These are phyloP conservation scores for Stegodyphus mimosarum DNA, from an alignment of 1,140 invertebrate genomes.

Conservation along the genomic window DNA sequence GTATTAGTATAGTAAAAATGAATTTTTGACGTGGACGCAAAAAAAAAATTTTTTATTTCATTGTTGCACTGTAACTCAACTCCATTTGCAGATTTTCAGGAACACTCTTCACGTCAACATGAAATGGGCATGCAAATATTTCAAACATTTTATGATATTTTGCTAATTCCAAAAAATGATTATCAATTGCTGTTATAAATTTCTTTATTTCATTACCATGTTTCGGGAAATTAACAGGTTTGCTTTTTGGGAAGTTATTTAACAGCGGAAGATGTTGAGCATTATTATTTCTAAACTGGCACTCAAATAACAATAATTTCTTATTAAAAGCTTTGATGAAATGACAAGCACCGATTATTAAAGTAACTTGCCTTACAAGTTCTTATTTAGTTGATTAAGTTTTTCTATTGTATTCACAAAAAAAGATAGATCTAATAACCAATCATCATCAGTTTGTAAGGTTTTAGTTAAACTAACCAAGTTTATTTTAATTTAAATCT, in stretches of 20 bases:
- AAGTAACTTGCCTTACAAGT: not conserved
- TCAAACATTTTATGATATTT: not conserved
- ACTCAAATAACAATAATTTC: not conserved
- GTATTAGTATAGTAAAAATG: not conserved
- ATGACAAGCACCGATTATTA: not conserved
- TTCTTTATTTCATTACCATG: not conserved
- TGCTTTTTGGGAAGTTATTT: slow-evolving; percentile 9
- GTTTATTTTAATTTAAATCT: no score
- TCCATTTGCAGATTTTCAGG: not conserved
- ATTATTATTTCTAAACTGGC: slow-evolving; percentile 2
- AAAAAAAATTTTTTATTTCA: not conserved
- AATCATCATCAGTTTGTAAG: no score
- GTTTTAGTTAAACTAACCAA: no score
- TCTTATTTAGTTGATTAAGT: not conserved
- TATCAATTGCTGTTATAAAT: not conserved
- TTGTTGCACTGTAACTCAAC: not conserved
- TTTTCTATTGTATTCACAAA: not conserved
- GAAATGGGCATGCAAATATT: not conserved
- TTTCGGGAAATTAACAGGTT: not conserved
- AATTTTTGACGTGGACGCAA: not conserved
- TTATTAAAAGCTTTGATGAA: not conserved
- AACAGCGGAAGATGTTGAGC: slow-evolving; percentile 1
- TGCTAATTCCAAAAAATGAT: not conserved
- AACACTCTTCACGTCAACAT: not conserved
- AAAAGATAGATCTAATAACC: no score